Evolutionary conservation across 2,888 invertebrate genomes (phyloP).

Genomic region (Eurytoma californica): DNA sequence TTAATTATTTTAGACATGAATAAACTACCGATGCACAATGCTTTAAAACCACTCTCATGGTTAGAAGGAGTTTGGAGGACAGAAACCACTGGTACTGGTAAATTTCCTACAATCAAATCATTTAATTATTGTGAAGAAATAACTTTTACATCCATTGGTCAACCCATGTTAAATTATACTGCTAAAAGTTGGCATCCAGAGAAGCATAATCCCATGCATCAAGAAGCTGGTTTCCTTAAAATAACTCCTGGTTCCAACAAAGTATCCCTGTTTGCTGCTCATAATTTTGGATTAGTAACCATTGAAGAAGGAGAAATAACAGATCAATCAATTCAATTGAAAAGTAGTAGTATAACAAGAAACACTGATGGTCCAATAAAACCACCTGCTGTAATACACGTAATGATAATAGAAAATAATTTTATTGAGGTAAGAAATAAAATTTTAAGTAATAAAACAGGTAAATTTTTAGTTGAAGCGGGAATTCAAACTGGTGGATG

Average conservation of each 20-base stretch:
- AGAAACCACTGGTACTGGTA: conserved; percentile 75
- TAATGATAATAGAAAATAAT: conserved; percentile 53
- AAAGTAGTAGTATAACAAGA: conserved; percentile 75
- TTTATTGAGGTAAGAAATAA: neutral
- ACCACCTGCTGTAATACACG: conserved; percentile 76
- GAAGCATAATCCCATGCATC: conserved; percentile 79
- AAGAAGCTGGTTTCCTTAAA: conserved; percentile 80
- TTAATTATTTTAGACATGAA: conserved; percentile 60
- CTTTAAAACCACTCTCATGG: conserved; percentile 78
- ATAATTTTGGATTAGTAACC: conserved; percentile 80
- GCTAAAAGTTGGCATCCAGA: conserved; percentile 77
- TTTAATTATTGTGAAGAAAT: conserved; percentile 79
- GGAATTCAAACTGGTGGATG: conserved; percentile 66
- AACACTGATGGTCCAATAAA: conserved; percentile 76
- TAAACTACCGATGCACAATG: conserved; percentile 73
- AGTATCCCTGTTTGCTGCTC: conserved; percentile 78
- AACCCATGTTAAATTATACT: conserved; percentile 79
- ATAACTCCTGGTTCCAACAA: conserved; percentile 78
- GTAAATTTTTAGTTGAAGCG: conserved; percentile 71
- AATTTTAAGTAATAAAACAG: neutral
- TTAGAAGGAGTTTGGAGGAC: conserved; percentile 79
- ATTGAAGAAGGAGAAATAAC: conserved; percentile 78
- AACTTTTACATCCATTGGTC: conserved; percentile 78
- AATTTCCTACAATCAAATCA: conserved; percentile 78
- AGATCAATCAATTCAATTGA: conserved; percentile 72